Evolutionary conservation across 2,888 invertebrate species (phyloP).

Genomic region (Nudaria mundana): DNA sequence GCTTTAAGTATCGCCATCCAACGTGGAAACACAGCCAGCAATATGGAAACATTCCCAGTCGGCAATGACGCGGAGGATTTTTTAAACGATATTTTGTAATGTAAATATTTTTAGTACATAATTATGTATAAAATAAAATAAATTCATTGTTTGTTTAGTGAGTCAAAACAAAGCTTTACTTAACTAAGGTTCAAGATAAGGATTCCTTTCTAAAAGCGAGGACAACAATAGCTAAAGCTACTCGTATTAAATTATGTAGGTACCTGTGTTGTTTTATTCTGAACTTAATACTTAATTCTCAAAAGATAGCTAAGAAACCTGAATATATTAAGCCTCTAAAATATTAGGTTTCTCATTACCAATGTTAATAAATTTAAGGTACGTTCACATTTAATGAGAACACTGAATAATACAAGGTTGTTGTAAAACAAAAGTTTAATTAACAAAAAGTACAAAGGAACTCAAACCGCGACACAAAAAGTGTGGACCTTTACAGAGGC

Average conservation of each 20-base stretch:
- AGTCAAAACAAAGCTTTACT: no score
- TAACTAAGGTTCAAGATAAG: no score
- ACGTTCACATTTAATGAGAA: conserved; percentile 15
- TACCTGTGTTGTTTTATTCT: background rate
- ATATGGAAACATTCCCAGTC: no score
- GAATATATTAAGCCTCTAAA: conserved; percentile 5
- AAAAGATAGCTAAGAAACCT: background rate
- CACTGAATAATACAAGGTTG: conserved; percentile 20
- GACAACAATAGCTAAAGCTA: no score
- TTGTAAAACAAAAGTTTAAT: conserved; percentile 30
- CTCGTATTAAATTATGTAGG: background rate
- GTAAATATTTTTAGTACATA: no score
- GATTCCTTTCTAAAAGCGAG: no score
- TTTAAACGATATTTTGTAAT: no score
- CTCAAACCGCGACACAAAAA: conserved; percentile 30
- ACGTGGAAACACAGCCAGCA: no score
- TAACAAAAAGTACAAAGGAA: conserved; percentile 28
- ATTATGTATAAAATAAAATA: no score
- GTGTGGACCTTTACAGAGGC: conserved; percentile 20
- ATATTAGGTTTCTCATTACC: conserved; percentile 8
- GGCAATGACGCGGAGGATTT: no score
- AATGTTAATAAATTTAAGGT: conserved; percentile 14
- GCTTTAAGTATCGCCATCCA: no score
- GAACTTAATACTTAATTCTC: background rate
- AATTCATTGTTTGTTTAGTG: no score